Conservation (phyloP, 2,888 invertebrate genomes). For the Allygus modestus region DNA sequence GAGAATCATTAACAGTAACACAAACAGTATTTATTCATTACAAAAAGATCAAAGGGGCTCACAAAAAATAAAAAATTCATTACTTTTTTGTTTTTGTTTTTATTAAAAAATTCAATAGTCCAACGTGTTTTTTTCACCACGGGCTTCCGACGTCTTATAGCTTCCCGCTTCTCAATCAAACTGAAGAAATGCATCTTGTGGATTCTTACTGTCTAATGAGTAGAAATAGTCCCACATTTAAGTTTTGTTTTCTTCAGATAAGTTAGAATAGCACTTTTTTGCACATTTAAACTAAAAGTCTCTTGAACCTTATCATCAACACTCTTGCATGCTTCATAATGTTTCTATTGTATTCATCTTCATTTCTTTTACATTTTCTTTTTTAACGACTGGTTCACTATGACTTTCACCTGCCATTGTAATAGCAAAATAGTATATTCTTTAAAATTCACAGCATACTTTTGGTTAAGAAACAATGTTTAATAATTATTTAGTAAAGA, state of each 20-base stretch:
- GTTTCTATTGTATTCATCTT: slow-evolving; percentile 4
- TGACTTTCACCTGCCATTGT: neutral
- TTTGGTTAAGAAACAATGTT: neutral
- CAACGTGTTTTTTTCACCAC: slow-evolving; percentile 34
- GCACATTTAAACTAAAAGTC: neutral
- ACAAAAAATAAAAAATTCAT: too few relatives aligned
- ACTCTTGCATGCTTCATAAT: neutral
- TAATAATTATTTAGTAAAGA: neutral
- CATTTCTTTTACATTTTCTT: slow-evolving; percentile 2
- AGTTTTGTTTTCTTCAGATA: neutral
- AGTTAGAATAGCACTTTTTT: neutral
- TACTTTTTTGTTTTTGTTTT: slow-evolving; percentile 71
- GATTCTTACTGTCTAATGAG: slow-evolving; percentile 16
- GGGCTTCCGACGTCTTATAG: neutral
- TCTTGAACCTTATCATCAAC: slow-evolving; percentile 8
- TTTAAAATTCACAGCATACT: neutral
- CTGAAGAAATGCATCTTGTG: neutral
- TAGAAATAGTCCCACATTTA: neutral
- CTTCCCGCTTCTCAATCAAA: slow-evolving; percentile 15
- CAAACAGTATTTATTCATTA: too few relatives aligned
- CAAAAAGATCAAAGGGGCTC: too few relatives aligned
- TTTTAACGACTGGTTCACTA: neutral
- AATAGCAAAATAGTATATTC: neutral
- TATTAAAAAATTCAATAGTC: slow-evolving; percentile 24
- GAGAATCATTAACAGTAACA: slow-evolving; percentile 32